Conservation (phyloP, 1,140 invertebrate genomes). For the Brachionus rotundiformis region DNA sequence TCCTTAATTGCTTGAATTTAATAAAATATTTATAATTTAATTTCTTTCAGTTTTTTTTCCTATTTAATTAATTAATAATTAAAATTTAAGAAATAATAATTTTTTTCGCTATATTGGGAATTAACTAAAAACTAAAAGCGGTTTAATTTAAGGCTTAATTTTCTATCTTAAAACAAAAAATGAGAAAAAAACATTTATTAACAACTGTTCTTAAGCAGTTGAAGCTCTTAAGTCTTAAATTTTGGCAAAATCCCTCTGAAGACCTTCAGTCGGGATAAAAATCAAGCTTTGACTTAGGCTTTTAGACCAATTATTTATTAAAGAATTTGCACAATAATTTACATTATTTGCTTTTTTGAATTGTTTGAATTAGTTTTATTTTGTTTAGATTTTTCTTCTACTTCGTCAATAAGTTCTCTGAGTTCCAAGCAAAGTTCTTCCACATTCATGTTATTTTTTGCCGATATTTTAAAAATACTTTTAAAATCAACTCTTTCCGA, state of each 20-base stretch:
- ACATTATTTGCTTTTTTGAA: neutral
- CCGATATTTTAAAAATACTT: slow-evolving; percentile 45
- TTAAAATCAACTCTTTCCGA: slow-evolving; percentile 10
- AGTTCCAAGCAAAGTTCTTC: slow-evolving; percentile 38
- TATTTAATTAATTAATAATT: too few relatives aligned
- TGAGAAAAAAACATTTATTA: neutral
- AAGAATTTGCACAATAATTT: slow-evolving; percentile 28
- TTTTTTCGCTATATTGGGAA: too few relatives aligned
- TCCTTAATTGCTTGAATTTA: too few relatives aligned
- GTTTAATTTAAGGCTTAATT: neutral
- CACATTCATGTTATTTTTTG: slow-evolving; percentile 44
- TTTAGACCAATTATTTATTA: slow-evolving; percentile 8
- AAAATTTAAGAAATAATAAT: too few relatives aligned
- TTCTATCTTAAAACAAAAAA: neutral
- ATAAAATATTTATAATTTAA: too few relatives aligned
- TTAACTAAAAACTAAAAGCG: too few relatives aligned
- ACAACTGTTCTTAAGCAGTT: slow-evolving; percentile 37
- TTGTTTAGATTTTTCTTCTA: neutral
- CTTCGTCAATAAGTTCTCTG: slow-evolving; percentile 40
- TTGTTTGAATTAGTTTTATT: slow-evolving; percentile 14
- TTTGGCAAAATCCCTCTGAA: neutral
- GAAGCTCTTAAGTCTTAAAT: neutral
- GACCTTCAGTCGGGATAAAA: neutral
- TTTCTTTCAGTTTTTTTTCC: too few relatives aligned
- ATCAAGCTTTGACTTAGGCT: neutral